Base-by-base conservation (phyloP, 2,113 vertebrate species). In the Hiodon alosoides region DNA sequence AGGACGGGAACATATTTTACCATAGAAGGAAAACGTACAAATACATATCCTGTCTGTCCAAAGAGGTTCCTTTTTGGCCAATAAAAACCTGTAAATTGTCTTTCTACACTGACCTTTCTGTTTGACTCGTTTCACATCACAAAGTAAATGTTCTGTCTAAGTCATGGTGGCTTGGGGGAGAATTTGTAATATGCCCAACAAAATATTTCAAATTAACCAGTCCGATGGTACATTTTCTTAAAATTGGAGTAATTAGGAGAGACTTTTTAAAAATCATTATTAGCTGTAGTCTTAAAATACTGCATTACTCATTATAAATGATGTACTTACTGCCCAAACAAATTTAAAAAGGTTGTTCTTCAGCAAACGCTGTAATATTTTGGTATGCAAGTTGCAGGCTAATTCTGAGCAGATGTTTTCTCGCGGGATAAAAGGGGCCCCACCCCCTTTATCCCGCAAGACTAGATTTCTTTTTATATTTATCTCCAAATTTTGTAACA, bases 1-100 rank as follows among this genome's bases (percentile, higher is more conserved):
- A 77, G 64, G 11, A 83, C 84, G 81, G 83, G 88, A 86, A 88
- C 88, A 87, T 85, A 81, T 86, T 82, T 31, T 5, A 81, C 54
- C 71, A 53, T 75, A 80, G 85, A 71, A 80, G 79, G 85, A 81
- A 76, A 73, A 31, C 2, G 31, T 31, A 31, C 31, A 31, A 80
- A 72, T 10, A 50, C 77, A 79, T 80, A 81, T 85, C 81, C 86
- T 84, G 53, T 14, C 64, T 78, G 82, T 85, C 80, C 76, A 65
- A 48, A 51, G 57, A 57, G 72, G 68, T 14, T 64, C 13, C 69
- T 5, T 46, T 70, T 76, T 61, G 61, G 10, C 66, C 52, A n/a
- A 55, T 61, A 13, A 67, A 13, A 48, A 47, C 4, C 65, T 54
- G 2, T 3, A 9, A 13, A 11, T 14, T 50, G 4, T 69, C n/a